Evolutionary conservation across 2,113 vertebrate genomes (phyloP).

Genomic region (Todiramphus chloris): DNA sequence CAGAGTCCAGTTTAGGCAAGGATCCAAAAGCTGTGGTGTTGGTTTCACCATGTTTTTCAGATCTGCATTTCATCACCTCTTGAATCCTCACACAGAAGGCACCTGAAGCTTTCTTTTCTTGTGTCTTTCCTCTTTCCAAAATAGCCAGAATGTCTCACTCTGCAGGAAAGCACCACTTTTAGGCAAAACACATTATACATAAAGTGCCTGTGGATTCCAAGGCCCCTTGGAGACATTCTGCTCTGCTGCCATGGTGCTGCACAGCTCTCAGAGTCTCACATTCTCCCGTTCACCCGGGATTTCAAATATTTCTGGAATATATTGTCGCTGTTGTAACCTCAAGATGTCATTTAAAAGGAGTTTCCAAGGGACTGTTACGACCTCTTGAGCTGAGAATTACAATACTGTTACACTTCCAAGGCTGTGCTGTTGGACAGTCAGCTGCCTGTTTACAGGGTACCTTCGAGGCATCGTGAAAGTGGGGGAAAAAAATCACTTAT

Average conservation of each 20-base stretch:
- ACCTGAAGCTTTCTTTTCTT: not conserved
- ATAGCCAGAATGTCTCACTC: not conserved
- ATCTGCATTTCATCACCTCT: not conserved
- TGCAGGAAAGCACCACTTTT: not conserved
- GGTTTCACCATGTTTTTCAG: not conserved
- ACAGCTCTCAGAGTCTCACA: not conserved
- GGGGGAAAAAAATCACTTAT: not conserved
- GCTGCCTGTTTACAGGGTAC: not conserved
- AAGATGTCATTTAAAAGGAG: slow-evolving; percentile 10
- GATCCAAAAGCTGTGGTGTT: not conserved
- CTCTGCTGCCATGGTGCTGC: not conserved
- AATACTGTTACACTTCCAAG: not conserved
- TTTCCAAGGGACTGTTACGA: slow-evolving; percentile 16
- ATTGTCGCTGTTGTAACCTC: not conserved
- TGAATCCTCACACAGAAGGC: not conserved
- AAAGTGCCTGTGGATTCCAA: not conserved
- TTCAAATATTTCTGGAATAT: slow-evolving; percentile 30
- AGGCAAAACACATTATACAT: not conserved
- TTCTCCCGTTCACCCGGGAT: not conserved
- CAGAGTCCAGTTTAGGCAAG: not conserved
- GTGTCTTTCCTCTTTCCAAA: not conserved
- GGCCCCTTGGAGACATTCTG: not conserved
- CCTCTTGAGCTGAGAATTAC: not conserved
- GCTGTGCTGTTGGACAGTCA: not conserved
- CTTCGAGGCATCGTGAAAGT: not conserved